phyloP scores from a whole-genome alignment of 2,888 invertebrate genomes.

The Apamea crenata region DNA sequence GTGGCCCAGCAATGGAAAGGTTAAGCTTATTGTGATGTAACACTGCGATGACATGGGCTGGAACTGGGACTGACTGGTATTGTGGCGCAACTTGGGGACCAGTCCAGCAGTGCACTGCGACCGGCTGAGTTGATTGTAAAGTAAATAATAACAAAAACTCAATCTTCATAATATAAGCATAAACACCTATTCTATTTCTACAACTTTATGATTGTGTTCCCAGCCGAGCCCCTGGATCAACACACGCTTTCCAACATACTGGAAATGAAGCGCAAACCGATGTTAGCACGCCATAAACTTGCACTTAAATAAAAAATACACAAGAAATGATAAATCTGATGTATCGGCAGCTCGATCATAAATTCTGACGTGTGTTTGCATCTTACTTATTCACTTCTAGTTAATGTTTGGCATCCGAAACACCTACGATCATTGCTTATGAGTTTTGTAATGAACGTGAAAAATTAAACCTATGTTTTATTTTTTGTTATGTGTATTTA shows the following conservation, averaged over 20 bases:
- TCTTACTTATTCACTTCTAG: conserved; percentile 49
- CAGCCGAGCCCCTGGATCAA: neutral
- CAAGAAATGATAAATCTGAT: conserved; percentile 39
- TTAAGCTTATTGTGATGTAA: neutral
- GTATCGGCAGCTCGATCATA: conserved; percentile 48
- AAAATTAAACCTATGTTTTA: neutral
- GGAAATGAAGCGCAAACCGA: conserved; percentile 20
- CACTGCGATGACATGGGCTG: neutral
- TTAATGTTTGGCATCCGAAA: conserved; percentile 52
- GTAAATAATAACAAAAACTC: neutral
- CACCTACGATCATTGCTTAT: conserved; percentile 29
- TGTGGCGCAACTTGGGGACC: neutral
- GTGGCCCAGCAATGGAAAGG: neutral
- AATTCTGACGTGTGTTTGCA: conserved; percentile 58
- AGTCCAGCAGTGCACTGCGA: neutral
- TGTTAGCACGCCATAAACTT: conserved; percentile 29
- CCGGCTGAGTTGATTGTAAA: neutral
- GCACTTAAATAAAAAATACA: conserved; percentile 50
- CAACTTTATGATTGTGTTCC: conserved; percentile 20
- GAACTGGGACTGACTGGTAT: neutral
- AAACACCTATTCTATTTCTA: conserved; percentile 18
- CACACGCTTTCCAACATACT: conserved; percentile 17
- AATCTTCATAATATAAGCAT: neutral
- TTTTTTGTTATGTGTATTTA: neutral
- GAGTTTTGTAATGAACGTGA: conserved; percentile 19